Conservation (phyloP, 2,797 vertebrate genomes). For the Tapera naevia region DNA sequence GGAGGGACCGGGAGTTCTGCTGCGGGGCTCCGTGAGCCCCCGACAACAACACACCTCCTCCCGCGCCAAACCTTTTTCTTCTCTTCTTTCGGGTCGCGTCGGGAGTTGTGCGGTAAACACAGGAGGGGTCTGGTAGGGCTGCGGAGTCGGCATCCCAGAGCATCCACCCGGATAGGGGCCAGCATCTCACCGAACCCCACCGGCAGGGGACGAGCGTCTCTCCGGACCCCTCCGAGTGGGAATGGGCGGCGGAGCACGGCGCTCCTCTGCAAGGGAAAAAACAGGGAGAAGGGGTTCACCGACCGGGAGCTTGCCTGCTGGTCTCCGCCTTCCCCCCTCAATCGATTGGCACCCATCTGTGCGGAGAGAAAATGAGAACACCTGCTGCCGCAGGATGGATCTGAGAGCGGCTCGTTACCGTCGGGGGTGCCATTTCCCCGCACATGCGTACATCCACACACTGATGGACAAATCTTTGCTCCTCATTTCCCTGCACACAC, state of each 20-base stretch:
- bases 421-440: neutral
- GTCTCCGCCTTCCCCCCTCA: neutral
- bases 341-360: neutral
- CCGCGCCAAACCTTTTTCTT: neutral
- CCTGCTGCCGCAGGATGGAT: neutral
- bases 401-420: neutral
- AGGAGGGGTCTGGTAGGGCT: neutral
- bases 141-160: no score
- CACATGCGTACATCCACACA: neutral
- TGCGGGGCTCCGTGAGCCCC: neutral
- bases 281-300: neutral
- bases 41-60: neutral
- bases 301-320: neutral
- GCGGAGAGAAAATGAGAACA: accelerated
- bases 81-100: accelerated
- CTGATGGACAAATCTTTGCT: accelerated
- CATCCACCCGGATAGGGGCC: no score
- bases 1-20: neutral
- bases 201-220: no score
- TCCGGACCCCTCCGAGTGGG: neutral
- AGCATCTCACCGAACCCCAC: no score
- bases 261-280: neutral
- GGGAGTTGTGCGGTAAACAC: neutral
- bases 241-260: neutral
- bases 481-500: neutral